Evolutionary conservation across 2,888 invertebrate species (phyloP).

Genomic region (Exocentrus adspersus): DNA sequence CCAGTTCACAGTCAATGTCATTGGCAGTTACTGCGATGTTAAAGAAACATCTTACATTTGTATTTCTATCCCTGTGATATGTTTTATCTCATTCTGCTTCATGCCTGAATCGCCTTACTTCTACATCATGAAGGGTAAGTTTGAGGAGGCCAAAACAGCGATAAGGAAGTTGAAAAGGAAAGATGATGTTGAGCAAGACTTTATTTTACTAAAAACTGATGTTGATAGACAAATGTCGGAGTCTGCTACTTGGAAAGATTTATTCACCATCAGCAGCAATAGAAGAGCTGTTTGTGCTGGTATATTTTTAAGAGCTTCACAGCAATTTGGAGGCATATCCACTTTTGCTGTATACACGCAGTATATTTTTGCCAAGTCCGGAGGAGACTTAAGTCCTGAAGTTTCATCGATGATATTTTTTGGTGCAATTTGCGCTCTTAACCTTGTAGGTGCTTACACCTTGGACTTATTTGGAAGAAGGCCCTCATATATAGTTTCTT

Average conservation of each 20-base stretch:
- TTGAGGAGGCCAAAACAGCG: slow-evolving; percentile 45
- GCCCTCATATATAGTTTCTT: slow-evolving; percentile 46
- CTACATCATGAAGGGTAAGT: slow-evolving; percentile 46
- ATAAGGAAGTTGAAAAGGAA: slow-evolving; percentile 47
- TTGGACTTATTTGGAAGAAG: slow-evolving; percentile 48
- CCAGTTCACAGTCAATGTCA: slow-evolving; percentile 60
- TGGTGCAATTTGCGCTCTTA: slow-evolving; percentile 33
- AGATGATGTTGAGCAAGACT: slow-evolving; percentile 48
- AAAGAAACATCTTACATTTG: slow-evolving; percentile 67
- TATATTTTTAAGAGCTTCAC: slow-evolving; percentile 51
- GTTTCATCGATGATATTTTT: slow-evolving; percentile 44
- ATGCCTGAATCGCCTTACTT: slow-evolving; percentile 68
- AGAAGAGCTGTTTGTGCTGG: slow-evolving; percentile 51
- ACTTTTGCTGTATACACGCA: slow-evolving; percentile 51
- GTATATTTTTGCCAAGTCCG: slow-evolving; percentile 44
- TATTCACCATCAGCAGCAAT: slow-evolving; percentile 51
- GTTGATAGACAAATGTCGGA: slow-evolving; percentile 55
- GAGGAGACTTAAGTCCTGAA: slow-evolving; percentile 39
- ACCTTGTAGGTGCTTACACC: slow-evolving; percentile 39
- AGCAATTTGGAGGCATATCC: slow-evolving; percentile 53
- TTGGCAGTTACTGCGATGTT: slow-evolving; percentile 68
- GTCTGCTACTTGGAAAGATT: slow-evolving; percentile 53
- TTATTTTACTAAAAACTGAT: slow-evolving; percentile 45
- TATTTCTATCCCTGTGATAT: slow-evolving; percentile 68
- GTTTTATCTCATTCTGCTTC: slow-evolving; percentile 65